Evolutionary conservation across 2,797 vertebrate species (phyloP).

Genomic region (Microhierax caerulescens): DNA sequence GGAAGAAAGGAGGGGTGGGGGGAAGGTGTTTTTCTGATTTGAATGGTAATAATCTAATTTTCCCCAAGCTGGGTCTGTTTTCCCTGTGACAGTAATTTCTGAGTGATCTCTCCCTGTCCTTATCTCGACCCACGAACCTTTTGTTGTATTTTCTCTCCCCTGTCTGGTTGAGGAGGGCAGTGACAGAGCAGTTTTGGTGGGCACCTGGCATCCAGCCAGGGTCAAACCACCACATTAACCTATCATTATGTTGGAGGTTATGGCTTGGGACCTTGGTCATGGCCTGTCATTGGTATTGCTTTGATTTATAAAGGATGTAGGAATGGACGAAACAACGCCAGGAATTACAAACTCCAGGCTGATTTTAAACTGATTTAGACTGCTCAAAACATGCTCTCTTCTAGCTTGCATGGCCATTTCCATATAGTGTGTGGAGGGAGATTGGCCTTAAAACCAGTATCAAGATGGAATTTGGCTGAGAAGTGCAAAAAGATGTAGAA

Average conservation of each 20-base stretch:
- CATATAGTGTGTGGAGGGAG: not conserved
- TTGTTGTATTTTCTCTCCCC: not conserved
- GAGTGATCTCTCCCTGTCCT: not conserved
- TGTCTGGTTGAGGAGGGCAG: not conserved
- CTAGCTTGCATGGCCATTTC: not conserved
- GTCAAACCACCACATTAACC: not conserved
- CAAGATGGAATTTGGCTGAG: not conserved
- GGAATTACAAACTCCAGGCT: too few relatives aligned
- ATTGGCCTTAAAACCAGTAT: not conserved
- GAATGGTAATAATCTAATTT: not conserved
- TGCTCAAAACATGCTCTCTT: not conserved
- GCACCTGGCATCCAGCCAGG: not conserved
- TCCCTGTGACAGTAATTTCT: not conserved
- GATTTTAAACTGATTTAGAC: not conserved
- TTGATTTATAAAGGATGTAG: not conserved
- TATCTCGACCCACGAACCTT: not conserved
- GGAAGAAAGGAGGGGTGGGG: not conserved
- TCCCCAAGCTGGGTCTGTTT: not conserved
- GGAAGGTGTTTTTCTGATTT: not conserved
- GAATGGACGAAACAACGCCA: not conserved
- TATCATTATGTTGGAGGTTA: not conserved
- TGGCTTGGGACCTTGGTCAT: not conserved
- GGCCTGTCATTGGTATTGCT: not conserved
- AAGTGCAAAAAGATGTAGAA: not conserved
- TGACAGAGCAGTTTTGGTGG: not conserved